Base-by-base conservation (phyloP, 2,888 invertebrate species). In the Empis stercorea region DNA sequence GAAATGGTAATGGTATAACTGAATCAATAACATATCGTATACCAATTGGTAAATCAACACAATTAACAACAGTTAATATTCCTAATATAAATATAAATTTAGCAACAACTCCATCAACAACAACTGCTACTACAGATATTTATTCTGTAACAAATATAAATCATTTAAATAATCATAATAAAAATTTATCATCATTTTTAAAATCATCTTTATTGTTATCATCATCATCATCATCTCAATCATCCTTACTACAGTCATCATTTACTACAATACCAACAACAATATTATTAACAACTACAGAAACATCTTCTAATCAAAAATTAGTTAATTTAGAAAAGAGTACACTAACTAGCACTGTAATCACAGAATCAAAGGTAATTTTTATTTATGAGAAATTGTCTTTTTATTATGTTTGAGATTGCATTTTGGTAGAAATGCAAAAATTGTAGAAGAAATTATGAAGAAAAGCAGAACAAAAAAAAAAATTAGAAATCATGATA, bases 221-320 rank as follows among this genome's bases (percentile, higher is more conserved):
- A 38, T 17, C 16, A 38, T 38, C 17, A 14, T 36, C n/a, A 9
- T 17, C 37, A 13, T 38, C 37, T 6, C 20, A 20, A 5, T 20
- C 20, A 20, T 20, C 20, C 3, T 20, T 20, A 20, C 20, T 47
- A 43, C 44, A 20, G 20, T 20, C 46, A 48, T 51, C 41, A 48
- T 47, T 50, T 30, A 46, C 51, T 44, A 53, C 51, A 50, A 43
- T 48, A 32, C 44, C 54, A 49, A 51, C 44, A 42, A 44, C 44
- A 42, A 42, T 49, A 45, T 52, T 47, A 47, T 50, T 47, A 47
- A 51, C 47, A 49, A 27, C 20, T 4, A 20, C 23, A 27, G 23
- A 27, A 6, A 27, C 23, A 27, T 27, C 23, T 7, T 7, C 23
- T 27, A 27, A 27, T 27, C 23, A 27, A 27, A 27, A 27, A 27